Base-by-base conservation (phyloP, 2,888 invertebrate genomes). In the Drosophila phalerata region DNA sequence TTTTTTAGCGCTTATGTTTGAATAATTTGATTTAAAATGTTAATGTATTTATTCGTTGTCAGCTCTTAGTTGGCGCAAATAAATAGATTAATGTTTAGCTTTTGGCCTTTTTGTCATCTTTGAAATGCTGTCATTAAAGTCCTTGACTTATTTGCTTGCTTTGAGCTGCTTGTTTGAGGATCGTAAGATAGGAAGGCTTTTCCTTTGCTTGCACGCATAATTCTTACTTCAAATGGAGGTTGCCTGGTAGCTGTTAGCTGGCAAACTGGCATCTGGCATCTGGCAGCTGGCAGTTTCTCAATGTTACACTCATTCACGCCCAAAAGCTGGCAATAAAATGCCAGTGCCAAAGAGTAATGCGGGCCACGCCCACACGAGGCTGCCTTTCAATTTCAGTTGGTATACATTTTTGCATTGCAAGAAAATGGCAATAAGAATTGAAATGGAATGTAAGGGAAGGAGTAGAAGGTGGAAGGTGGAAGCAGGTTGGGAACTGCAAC, bases 351-450 rank as follows among this genome's bases (percentile, higher is more conserved):
- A 68, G 53, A 53, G 45, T 37, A 43, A 64, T 67, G 53, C 65
- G 38, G 48, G 69, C 63, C 71, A 82, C 83, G 73, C 83, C 83
- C 69, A 64, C 47, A 62, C 61, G 40, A 57, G 51, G 45, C 53
- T 43, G 85, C 80, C 72, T 82, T 82, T 85, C 85, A 82, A 82
- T 74, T 85, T 82, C 69, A 66, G 67, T 58, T 57, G 64, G 63
- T 22, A 77, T 32, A 72, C 66, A 73, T 69, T 85, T 85, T 77
- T 82, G 77, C 80, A 79, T 77, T 48, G 65, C 82, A 73, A 63
- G 52, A 22, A 55, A 32, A 43, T 52, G 58, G 72, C 62, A 75
- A 65, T 58, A 58, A 51, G 61, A 63, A 61, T 43, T 53, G 53
- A 47, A 10, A 37, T 53, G 62, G 28, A 53, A 64, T 42, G 30